Evolutionary conservation across 2,113 vertebrate species (phyloP).

Genomic region (Pseudorectes ferrugineus): DNA sequence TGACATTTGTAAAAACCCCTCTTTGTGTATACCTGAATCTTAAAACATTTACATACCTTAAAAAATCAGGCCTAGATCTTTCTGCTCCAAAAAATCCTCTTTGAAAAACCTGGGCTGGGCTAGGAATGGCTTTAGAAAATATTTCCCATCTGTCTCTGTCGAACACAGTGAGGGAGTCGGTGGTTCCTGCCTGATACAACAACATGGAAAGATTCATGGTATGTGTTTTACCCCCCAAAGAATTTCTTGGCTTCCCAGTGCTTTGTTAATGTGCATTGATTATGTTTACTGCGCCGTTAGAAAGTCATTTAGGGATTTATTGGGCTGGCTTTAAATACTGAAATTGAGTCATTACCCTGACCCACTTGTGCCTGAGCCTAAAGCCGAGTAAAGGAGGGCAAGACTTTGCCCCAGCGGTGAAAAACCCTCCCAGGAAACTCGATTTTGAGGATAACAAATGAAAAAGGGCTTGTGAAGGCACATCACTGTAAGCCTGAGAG

Average conservation of each 20-base stretch:
- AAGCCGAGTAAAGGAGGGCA: background rate
- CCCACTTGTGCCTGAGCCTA: background rate
- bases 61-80: background rate
- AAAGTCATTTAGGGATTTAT: slow-evolving; percentile 55
- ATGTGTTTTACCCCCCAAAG: background rate
- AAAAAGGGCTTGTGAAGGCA: background rate
- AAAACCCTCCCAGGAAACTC: background rate
- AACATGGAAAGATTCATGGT: slow-evolving; percentile 23
- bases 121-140: background rate
- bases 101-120: background rate
- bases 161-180: background rate
- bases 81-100: background rate
- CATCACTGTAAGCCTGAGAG: background rate
- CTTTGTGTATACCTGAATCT: background rate
- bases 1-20: background rate
- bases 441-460: background rate
- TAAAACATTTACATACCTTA: background rate
- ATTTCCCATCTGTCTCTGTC: background rate
- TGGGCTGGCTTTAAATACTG: slow-evolving; percentile 8
- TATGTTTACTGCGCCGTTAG: slow-evolving; percentile 40
- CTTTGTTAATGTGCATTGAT: slow-evolving; percentile 57
- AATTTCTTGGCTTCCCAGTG: background rate
- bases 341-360: background rate
- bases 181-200: background rate
- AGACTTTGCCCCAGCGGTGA: background rate